Evolutionary conservation across 2,113 vertebrate genomes (phyloP).

Genomic region (Pterocles orientalis): DNA sequence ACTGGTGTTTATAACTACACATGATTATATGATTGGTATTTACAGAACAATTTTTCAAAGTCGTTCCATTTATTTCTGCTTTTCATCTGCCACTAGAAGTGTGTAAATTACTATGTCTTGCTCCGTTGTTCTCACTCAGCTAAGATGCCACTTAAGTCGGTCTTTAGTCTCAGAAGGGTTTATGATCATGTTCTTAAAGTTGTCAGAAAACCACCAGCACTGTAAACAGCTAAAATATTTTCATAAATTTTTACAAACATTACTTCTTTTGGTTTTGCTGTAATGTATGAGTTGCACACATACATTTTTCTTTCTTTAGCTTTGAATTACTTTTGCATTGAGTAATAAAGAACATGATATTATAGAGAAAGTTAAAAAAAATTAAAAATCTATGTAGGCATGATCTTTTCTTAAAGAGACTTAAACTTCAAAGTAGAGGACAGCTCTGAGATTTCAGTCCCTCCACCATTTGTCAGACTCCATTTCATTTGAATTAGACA

Average conservation of each 20-base stretch:
- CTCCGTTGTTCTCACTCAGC: background rate
- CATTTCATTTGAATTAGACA: background rate
- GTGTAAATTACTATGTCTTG: background rate
- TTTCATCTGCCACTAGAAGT: background rate
- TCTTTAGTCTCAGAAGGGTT: background rate
- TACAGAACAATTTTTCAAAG: background rate
- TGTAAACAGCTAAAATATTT: background rate
- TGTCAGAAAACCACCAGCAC: background rate
- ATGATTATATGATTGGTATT: background rate
- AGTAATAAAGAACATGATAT: background rate
- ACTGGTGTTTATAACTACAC: background rate
- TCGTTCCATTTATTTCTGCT: background rate
- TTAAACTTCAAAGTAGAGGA: background rate
- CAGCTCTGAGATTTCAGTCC: background rate
- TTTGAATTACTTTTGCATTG: background rate
- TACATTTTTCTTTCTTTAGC: background rate
- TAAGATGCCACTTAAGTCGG: background rate
- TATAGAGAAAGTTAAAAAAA: background rate
- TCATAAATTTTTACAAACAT: background rate
- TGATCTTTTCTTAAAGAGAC: background rate
- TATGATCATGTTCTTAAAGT: background rate
- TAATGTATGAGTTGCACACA: background rate
- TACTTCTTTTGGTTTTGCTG: background rate
- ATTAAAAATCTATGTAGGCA: background rate
- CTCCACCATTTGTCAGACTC: background rate